Evolutionary conservation across 2,797 vertebrate species (phyloP).

Genomic region (Clarias fuscus): DNA sequence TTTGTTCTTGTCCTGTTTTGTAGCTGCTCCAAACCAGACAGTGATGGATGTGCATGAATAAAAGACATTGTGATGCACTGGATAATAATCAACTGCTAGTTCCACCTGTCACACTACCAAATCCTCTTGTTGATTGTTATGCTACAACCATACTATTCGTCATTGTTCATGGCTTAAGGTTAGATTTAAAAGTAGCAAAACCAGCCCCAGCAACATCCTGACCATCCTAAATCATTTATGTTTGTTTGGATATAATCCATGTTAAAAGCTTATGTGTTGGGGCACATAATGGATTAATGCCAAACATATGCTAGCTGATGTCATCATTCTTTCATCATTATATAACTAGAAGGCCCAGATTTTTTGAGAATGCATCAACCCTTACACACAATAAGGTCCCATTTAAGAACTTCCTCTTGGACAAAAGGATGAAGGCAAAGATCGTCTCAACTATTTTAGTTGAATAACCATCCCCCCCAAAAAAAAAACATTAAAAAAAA

Average conservation of each 20-base stretch:
- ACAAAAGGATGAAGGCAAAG: too few species aligned
- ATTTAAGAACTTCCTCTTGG: not conserved
- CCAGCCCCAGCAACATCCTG: not conserved
- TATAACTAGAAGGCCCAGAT: conserved; percentile 21
- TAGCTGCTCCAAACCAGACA: too few species aligned
- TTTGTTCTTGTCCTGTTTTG: too few species aligned
- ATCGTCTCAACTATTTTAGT: not conserved
- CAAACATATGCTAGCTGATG: not conserved
- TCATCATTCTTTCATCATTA: conserved; percentile 1
- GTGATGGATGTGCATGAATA: not conserved
- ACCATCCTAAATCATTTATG: not conserved
- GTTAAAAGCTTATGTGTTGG: not conserved
- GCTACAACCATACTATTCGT: not conserved
- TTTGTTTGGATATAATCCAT: not conserved
- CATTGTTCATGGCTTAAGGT: not conserved
- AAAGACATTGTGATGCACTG: not conserved
- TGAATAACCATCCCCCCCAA: not conserved
- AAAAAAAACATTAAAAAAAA: not conserved
- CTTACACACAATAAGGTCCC: not conserved
- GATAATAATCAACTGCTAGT: not conserved
- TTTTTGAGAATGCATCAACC: not conserved
- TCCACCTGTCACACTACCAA: too few species aligned
- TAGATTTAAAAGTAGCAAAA: not conserved
- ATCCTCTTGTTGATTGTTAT: not conserved
- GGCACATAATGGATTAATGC: conserved; percentile 31